Base-by-base conservation (phyloP, 2,113 vertebrate genomes). In the Alosa alosa region DNA sequence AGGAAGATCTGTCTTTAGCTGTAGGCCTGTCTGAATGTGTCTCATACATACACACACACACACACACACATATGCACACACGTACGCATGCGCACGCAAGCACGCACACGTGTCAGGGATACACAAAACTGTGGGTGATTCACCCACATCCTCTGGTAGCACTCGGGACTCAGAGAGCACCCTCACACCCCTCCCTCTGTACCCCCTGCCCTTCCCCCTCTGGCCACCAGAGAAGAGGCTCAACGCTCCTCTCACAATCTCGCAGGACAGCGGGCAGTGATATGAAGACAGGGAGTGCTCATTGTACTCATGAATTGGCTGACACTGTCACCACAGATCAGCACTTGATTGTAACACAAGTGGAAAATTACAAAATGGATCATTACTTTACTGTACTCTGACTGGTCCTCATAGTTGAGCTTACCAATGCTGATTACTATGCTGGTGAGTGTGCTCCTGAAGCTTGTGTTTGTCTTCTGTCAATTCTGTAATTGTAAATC, bases 1-100 rank as follows among this genome's bases (percentile, higher is more conserved):
- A 92, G 68, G 20, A 15, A 72, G 64, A 72, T 4, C 64, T 72
- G 64, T 72, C 64, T 31, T 22, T 60, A 72, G 31, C 68, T 75
- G 3, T 75, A 39, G 13, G 68, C 68, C 31, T 75, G 25, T 75
- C 68, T 75, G 68, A 75, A 75, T 72, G 64, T 72, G 9, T 31
- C 64, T 36, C 3, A 31, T n/a, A 25, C 7, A 72, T 0, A 72
- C 64, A 72, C 64, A 72, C 64, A 64, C 64, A 72, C 64, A 72
- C 64, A 64, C 64, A 72, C 25, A 36, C 64, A 72, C 64, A 25
- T 22, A 57, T 20, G n/a, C 60, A 64, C 60, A 64, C 60, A 64
- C 57, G n/a, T 20, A 64, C 57, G n/a, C 57, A 64, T 20, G n/a
- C 57, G n/a, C 57, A 64, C 57, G 3, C 17, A 64, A 18, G n/a